phyloP scores from a whole-genome alignment of 2,888 invertebrate genomes.

The Tachina lurida region DNA sequence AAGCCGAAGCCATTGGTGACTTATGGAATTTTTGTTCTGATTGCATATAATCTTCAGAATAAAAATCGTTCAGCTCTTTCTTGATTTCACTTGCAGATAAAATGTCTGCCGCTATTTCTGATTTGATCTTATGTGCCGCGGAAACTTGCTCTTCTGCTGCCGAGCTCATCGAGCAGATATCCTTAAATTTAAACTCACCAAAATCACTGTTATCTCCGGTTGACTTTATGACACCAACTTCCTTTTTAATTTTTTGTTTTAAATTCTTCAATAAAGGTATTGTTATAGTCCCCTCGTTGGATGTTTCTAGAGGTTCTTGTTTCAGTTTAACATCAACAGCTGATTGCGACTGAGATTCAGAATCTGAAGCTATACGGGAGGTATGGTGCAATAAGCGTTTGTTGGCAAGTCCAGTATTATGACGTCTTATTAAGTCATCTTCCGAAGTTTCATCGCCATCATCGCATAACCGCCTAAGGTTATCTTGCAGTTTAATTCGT shows the following conservation, averaged over 20 bases:
- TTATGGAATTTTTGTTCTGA: constrained; percentile 72
- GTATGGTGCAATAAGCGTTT: constrained; percentile 87
- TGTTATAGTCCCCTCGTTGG: constrained; percentile 74
- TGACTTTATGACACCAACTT: constrained; percentile 74
- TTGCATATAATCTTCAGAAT: constrained; percentile 62
- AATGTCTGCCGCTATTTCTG: constrained; percentile 46
- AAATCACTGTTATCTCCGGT: constrained; percentile 67
- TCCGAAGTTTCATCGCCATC: constrained; percentile 82
- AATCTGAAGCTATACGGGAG: constrained; percentile 89
- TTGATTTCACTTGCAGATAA: constrained; percentile 76
- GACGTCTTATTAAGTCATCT: constrained; percentile 79
- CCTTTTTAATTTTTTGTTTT: constrained; percentile 86
- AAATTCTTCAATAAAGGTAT: constrained; percentile 77
- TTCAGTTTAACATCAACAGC: constrained; percentile 74
- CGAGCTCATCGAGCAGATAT: constrained; percentile 80
- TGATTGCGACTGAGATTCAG: constrained; percentile 82
- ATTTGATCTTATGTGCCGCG: constrained; percentile 56
- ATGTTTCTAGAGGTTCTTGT: constrained; percentile 70
- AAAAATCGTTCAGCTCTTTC: constrained; percentile 78
- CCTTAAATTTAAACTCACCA: constrained; percentile 75
- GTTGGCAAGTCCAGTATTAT: constrained; percentile 83
- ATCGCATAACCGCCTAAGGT: constrained; percentile 83
- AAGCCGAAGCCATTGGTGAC: constrained; percentile 53
- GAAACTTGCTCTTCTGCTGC: constrained; percentile 82
- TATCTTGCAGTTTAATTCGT: constrained; percentile 82